phyloP scores from a whole-genome alignment of 2,888 invertebrate genomes.

The Serripes groenlandicus region DNA sequence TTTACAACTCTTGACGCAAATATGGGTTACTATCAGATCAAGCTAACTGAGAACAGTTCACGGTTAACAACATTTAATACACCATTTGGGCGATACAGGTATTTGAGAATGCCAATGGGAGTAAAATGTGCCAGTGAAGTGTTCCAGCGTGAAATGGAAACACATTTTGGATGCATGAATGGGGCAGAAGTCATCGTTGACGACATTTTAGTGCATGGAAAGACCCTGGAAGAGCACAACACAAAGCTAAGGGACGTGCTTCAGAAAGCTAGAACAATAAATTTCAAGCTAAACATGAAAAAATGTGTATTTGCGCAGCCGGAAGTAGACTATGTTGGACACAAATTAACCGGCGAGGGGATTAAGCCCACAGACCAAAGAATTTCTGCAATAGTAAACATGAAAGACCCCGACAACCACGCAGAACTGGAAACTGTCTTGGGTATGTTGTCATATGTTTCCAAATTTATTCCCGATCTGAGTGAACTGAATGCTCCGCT shows the following conservation, averaged over 20 bases:
- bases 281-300: conserved; percentile 49
- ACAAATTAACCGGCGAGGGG: conserved; percentile 39
- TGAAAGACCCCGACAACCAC: conserved; percentile 32
- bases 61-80: conserved; percentile 58
- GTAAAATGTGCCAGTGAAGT: conserved; percentile 51
- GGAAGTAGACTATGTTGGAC: conserved; percentile 60
- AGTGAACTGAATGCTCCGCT: conserved; percentile 35
- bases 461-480: conserved; percentile 33
- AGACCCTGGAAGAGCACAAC: conserved; percentile 1
- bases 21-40: conserved; percentile 64
- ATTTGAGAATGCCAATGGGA: conserved; percentile 56
- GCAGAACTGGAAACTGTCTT: conserved; percentile 45
- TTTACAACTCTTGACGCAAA: conserved; percentile 65
- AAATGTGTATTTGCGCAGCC: conserved; percentile 41
- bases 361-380: conserved; percentile 38
- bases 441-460: conserved; percentile 39
- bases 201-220: conserved; percentile 3
- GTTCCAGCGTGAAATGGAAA: conserved; percentile 32
- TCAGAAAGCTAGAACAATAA: conserved; percentile 23
- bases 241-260: conserved; percentile 35
- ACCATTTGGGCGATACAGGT: conserved; percentile 61
- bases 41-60: conserved; percentile 50
- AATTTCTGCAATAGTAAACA: conserved; percentile 25
- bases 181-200: conserved; percentile 21
- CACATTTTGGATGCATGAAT: conserved; percentile 7